phyloP scores from a whole-genome alignment of 2,113 vertebrate species.

The Nothocercus nigrocapillus region DNA sequence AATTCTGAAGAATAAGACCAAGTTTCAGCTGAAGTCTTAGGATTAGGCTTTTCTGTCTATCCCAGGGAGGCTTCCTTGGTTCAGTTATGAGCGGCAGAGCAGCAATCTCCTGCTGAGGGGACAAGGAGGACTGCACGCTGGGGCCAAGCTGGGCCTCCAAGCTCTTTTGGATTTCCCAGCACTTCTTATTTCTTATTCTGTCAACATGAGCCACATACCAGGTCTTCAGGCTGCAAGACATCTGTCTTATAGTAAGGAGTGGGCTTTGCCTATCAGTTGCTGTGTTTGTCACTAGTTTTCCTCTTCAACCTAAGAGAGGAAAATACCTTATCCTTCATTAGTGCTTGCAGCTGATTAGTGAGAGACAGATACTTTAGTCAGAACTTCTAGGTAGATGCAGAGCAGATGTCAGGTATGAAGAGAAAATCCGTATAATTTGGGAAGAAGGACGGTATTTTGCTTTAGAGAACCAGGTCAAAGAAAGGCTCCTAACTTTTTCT shows the following conservation, averaged over 20 bases:
- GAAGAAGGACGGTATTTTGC: neutral
- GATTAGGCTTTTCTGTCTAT: neutral
- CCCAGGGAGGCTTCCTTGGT: neutral
- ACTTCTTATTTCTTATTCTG: neutral
- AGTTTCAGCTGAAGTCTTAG: neutral
- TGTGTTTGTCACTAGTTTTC: neutral
- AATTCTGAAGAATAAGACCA: neutral
- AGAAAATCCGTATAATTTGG: neutral
- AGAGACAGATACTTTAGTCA: neutral
- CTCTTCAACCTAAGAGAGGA: neutral
- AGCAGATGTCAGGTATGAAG: neutral
- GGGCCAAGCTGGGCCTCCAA: neutral
- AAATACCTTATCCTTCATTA: neutral
- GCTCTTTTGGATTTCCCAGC: fast-evolving
- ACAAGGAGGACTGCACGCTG: neutral
- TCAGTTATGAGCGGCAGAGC: neutral
- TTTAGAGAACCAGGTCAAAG: neutral
- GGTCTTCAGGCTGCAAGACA: neutral
- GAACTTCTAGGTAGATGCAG: neutral
- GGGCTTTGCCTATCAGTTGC: neutral
- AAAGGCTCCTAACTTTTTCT: neutral
- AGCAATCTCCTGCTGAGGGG: neutral
- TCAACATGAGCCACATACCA: neutral
- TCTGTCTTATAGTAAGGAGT: neutral
- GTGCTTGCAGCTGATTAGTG: neutral